phyloP scores from a whole-genome alignment of 2,797 vertebrate genomes.

The Avahi laniger region DNA sequence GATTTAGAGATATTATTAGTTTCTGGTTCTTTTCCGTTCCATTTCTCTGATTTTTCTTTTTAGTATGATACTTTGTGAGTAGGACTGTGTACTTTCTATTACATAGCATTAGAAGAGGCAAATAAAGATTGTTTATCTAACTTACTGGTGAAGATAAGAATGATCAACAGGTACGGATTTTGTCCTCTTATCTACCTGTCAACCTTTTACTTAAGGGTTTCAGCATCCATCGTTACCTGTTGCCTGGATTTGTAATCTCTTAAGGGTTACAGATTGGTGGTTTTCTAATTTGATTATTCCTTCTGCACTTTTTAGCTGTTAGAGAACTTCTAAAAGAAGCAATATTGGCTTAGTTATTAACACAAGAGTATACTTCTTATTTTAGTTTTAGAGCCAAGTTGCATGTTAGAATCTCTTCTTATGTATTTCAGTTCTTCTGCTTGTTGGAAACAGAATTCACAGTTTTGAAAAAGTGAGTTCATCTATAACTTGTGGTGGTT shows the following conservation, averaged over 20 bases:
- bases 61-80: neutral
- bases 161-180: neutral
- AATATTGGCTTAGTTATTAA: neutral
- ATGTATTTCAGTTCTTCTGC: neutral
- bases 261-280: neutral
- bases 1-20: neutral
- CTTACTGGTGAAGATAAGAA: neutral
- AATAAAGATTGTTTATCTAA: constrained; percentile 1
- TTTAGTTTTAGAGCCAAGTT: neutral
- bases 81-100: neutral
- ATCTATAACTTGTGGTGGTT: neutral
- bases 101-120: neutral
- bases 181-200: neutral
- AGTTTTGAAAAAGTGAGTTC: neutral
- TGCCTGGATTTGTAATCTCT: neutral
- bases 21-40: neutral
- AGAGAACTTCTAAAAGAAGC: neutral
- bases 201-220: neutral
- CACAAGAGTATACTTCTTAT: neutral
- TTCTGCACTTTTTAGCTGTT: neutral
- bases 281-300: neutral
- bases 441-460: neutral
- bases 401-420: neutral
- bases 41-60: neutral
- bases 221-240: neutral